Base-by-base conservation (phyloP, 2,113 vertebrate genomes). In the Podiceps cristatus region DNA sequence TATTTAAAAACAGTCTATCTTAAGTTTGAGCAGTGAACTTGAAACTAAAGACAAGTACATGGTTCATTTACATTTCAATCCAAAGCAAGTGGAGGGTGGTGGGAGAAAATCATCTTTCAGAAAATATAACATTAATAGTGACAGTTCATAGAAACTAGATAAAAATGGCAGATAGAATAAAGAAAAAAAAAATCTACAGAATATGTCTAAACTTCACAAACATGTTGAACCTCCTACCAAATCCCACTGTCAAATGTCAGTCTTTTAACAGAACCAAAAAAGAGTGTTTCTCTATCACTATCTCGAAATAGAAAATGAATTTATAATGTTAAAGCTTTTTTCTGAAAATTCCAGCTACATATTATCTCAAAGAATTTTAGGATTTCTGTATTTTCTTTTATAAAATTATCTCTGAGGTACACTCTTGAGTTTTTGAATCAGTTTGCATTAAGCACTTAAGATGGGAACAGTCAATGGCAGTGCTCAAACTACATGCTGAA, bases 51-150 rank as follows among this genome's bases (percentile, higher is more conserved):
- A 49, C 29, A 88, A 94, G 7, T 42, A 60, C 24, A 56, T 40
- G 31, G 13, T 58, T 94, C 50, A 91, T 94, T 97, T 94, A 66
- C 24, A 88, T 96, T 96, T 94, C 77, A 90, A n/a, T 88, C 58
- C 52, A 71, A 69, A 76, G 13, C 7, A 86, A 35, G 10, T 5
- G 5, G 42, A 55, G 17, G 9, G 24, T 67, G 11, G 33, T 12
- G n/a, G 58, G 14, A 90, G 19, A 35, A 84, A 90, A 79, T 52
- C 5, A 53, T 87, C 35, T 67, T 96, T 92, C 66, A 77, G 64
- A 28, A 89, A 85, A 69, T 13, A 69, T 56, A 89, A 60, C 37
- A 85, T 49, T 81, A 76, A 47, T 45, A 83, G 37, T 69, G 49
- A 53, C 47, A 96, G 14, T 52, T n/a, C 16, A 50, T n/a, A 73